Evolutionary conservation across 2,113 vertebrate genomes (phyloP).

Genomic region (Microtus richardsoni): DNA sequence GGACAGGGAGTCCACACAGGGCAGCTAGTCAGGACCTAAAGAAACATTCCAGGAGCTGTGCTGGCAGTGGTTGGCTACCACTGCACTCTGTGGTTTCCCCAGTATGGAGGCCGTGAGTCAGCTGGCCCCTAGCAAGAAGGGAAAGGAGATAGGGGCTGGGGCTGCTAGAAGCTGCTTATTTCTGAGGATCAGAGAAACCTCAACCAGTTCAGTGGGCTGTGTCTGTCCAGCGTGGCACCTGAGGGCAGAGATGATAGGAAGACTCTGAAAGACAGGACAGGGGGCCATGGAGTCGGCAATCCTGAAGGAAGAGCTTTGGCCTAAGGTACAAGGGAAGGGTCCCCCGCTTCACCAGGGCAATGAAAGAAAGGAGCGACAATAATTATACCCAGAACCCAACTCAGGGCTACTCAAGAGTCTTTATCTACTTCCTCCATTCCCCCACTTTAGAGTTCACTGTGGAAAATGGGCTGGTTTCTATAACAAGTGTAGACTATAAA

Average conservation of each 20-base stretch:
- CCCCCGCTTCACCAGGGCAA: not conserved
- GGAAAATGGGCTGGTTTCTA: not conserved
- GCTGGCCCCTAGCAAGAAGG: not conserved
- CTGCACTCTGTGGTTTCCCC: not conserved
- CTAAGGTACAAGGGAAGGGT: not conserved
- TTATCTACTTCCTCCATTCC: not conserved
- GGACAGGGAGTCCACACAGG: accelerated
- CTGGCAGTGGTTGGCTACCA: not conserved
- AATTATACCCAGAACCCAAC: not conserved
- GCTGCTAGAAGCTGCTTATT: not conserved
- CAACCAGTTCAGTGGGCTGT: not conserved
- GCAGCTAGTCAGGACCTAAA: not conserved
- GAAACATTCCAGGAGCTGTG: not conserved
- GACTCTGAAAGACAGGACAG: not conserved
- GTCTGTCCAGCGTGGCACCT: not conserved
- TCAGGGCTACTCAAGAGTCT: not conserved
- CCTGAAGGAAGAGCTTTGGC: not conserved
- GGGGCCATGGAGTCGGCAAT: not conserved
- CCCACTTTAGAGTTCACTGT: not conserved
- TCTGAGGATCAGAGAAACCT: not conserved
- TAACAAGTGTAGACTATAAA: not conserved
- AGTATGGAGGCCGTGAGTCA: no score
- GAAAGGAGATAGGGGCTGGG: not conserved
- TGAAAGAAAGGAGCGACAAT: not conserved
- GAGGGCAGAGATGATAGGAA: not conserved